Evolutionary conservation across 2,113 vertebrate genomes (phyloP).

Genomic region (Coryphaenoides rupestris): DNA sequence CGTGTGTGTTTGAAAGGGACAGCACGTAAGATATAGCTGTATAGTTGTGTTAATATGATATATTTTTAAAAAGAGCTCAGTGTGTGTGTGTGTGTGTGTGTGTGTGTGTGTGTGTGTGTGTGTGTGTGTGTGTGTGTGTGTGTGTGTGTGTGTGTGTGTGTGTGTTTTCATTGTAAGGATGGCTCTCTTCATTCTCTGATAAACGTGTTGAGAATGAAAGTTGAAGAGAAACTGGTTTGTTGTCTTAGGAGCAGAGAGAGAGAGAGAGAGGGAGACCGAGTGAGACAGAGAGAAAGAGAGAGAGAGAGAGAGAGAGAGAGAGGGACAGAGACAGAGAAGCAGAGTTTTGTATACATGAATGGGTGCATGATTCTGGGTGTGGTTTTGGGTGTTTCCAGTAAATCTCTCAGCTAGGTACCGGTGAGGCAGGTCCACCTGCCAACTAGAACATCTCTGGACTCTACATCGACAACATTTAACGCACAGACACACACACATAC

Average conservation of each 20-base stretch:
- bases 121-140: neutral
- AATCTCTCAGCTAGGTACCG: conserved; percentile 33
- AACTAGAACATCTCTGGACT: conserved; percentile 24
- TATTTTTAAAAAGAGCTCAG: too few relatives aligned
- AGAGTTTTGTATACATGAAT: neutral
- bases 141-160: neutral
- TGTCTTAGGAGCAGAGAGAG: too few relatives aligned
- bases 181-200: too few relatives aligned
- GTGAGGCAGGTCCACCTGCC: conserved; percentile 24
- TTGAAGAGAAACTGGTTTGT: too few relatives aligned
- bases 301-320: too few relatives aligned
- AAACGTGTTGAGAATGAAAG: too few relatives aligned
- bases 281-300: too few relatives aligned
- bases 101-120: neutral
- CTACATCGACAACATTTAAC: conserved; percentile 26
- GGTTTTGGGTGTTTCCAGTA: neutral
- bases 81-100: neutral
- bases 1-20: too few relatives aligned
- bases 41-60: neutral
- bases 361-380: neutral
- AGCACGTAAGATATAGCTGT: too few relatives aligned
- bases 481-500: neutral
- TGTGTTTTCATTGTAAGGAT: neutral
- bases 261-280: too few relatives aligned
- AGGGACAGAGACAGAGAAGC: too few relatives aligned